Base-by-base conservation (phyloP, 53 echinoderm and acorn worm genomes). In the Actinopyga echinites region DNA sequence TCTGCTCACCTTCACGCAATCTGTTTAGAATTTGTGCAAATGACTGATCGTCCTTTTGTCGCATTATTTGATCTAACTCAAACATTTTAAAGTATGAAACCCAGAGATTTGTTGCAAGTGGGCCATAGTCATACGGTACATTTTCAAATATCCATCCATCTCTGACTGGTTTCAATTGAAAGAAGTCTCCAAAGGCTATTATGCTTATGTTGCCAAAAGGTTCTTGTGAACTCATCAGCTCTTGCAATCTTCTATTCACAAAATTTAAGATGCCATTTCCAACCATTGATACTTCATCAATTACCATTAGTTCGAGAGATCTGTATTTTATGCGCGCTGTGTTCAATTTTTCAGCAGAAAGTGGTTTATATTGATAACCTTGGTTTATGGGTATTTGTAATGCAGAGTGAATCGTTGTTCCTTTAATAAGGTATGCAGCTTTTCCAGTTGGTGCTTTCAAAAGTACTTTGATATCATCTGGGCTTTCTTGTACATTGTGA, bases 11-110 rank as follows among this genome's bases (percentile, higher is more conserved):
- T 64, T 87, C 85, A 69, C 91, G 56, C 32, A 91, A 22, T 30
- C 88, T 35, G 30, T 85, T 87, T 37, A 87, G 36, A 30, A 87
- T 60, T 22, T 91, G 52, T 69, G 91, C 91, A 88, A 84, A 91
- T 7, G 71, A 30, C 56, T 77, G 40, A 31, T 91, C 87, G 52
- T 88, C 88, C 53, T 66, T 84, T 79, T 88, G 91, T 28, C 91
- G 84, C 88, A 91, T 87, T 28, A 87, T 91, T 66, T 91, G 80
- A 57, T 84, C 80, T 28, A 91, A 69, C 57, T 91, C 88, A 84
- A 61, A 88, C 22, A 69, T 34, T 34, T 44, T 57, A 84, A 79
- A 87, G 64, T 91, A 40, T 28, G 79, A 79, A 38, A 65, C 80
- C 91, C 87, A 87, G 30, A 91, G 65, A 58, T 87, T 84, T 31